A percentile compares a stretch with the other conserved stretches of the same genome.
Evolutionary conservation across 2,113 vertebrate genomes (phyloP).

Genomic region (Vombatus ursinus): DNA sequence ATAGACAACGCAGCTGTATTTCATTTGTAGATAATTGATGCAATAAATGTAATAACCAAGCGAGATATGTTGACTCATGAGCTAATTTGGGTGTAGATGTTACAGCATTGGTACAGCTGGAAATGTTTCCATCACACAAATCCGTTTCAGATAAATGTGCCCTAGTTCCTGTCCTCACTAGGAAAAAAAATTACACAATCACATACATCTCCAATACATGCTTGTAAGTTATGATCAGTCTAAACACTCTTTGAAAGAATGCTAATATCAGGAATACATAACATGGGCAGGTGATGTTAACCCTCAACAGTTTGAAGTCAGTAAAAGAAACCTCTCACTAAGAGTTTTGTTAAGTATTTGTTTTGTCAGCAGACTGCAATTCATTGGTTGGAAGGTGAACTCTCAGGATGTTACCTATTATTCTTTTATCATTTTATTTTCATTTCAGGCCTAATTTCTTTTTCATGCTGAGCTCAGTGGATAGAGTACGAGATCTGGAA

Average conservation of each 20-base stretch:
- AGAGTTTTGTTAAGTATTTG: background rate
- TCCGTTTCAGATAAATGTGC: constrained; percentile 81
- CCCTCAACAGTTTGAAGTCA: background rate
- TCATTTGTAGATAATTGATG: constrained; percentile 83
- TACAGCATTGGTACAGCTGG: constrained; percentile 78
- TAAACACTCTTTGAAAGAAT: constrained; percentile 71
- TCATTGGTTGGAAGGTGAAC: background rate
- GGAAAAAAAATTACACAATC: constrained; percentile 62
- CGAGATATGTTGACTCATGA: constrained; percentile 80
- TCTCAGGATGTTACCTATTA: background rate
- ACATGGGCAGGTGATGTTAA: constrained; percentile 66
- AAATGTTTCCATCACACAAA: constrained; percentile 83
- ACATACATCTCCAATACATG: constrained; percentile 63
- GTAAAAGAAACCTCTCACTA: background rate
- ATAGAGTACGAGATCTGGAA: background rate
- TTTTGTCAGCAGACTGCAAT: constrained; percentile 25
- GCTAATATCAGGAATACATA: constrained; percentile 60
- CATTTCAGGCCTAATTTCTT: background rate
- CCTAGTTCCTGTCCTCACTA: constrained; percentile 68
- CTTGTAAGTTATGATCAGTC: constrained; percentile 63
- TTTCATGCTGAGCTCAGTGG: background rate
- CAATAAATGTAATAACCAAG: constrained; percentile 82
- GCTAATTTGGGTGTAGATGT: constrained; percentile 83
- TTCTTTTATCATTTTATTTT: constrained; percentile 1
- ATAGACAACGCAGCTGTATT: constrained; percentile 85